phyloP scores from a whole-genome alignment of 2,113 vertebrate genomes.

The Gasterosteus nipponicus region DNA sequence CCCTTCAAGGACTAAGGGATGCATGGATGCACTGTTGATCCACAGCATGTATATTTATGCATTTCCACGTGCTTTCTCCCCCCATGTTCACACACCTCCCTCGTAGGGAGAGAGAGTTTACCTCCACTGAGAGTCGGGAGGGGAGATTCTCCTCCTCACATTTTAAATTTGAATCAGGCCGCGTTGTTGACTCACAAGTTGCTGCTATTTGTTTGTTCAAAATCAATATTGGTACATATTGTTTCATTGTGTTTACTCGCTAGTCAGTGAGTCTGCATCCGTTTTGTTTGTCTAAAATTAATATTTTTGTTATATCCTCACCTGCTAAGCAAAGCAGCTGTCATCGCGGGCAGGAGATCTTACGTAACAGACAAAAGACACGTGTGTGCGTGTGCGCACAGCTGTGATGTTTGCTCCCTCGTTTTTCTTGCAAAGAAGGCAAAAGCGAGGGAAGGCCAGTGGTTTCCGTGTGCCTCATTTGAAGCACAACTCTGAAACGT shows the following conservation, averaged over 20 bases:
- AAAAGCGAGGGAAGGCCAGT: conserved; percentile 58
- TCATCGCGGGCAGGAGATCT: conserved; percentile 50
- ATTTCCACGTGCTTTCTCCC: conserved; percentile 41
- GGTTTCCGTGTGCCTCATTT: conserved; percentile 66
- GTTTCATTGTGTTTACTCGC: conserved; percentile 54
- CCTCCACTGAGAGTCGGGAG: conserved; percentile 23
- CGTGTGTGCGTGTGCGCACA: conserved; percentile 11
- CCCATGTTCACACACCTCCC: conserved; percentile 43
- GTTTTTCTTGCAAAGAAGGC: conserved; percentile 40
- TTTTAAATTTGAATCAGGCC: conserved; percentile 50
- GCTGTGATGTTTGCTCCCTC: conserved; percentile 38
- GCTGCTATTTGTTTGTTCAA: conserved; percentile 62
- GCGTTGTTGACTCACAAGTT: conserved; percentile 55
- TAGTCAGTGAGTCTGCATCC: conserved; percentile 59
- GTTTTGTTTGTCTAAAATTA: conserved; percentile 67
- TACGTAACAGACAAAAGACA: conserved; percentile 62
- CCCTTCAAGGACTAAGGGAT: conserved; percentile 67
- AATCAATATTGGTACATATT: conserved; percentile 72
- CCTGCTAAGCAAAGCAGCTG: conserved; percentile 73
- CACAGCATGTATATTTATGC: conserved; percentile 44
- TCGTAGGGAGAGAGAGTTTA: conserved; percentile 47
- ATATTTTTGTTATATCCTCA: conserved; percentile 72
- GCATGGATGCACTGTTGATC: conserved; percentile 39
- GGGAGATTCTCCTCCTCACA: conserved; percentile 33
- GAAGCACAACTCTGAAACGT: conserved; percentile 67